Base-by-base conservation (phyloP, 2,888 invertebrate species). In the Plusia festucae region DNA sequence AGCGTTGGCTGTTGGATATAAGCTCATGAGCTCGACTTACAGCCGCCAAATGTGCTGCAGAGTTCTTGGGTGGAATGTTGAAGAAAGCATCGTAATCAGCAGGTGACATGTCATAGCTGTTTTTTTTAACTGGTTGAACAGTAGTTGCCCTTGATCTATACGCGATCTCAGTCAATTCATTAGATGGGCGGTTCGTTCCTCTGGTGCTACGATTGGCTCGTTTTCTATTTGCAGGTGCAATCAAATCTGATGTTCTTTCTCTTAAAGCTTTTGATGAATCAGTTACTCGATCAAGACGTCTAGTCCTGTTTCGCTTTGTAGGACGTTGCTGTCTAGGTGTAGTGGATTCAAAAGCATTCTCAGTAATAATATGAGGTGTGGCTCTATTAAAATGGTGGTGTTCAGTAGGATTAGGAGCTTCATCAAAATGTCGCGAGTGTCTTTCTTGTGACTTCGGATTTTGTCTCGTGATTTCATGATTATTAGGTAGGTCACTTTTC, bases 1-100 rank as follows among this genome's bases (percentile, higher is more conserved):
- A 71, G 54, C 77, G 62, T 76, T 83, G 73, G 61, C 87, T 88
- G 1, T 84, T 83, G 71, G 80, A 76, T 8, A 92, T 84, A 2
- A 91, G 67, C 46, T 80, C 77, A 20, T 73, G 79, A 2, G 88
- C 88, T 30, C 85, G 78, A 16, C 81, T 73, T 15, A 85, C 40
- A 5, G 81, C 79, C 60, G 79, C 75, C 40, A 82, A 68, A 55
- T 82, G 80, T 9, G 53, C 66, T 13, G 64, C 54, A 1, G 61
- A 52, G 24, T 69, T 20, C 24, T 56, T 68, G 20, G 59, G 44
- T 18, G 66, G 62, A n/a, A 16, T 65, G 46, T 65, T 69, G 34
- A 77, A 73, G 24, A 81, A 73, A 24, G 82, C 73, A 59, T 74
- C 57, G 44, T 74, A 73, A 55, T 73, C 66, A 18, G 65, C 49